phyloP scores from a whole-genome alignment of 2,888 invertebrate species.

The Melanargia galathea region DNA sequence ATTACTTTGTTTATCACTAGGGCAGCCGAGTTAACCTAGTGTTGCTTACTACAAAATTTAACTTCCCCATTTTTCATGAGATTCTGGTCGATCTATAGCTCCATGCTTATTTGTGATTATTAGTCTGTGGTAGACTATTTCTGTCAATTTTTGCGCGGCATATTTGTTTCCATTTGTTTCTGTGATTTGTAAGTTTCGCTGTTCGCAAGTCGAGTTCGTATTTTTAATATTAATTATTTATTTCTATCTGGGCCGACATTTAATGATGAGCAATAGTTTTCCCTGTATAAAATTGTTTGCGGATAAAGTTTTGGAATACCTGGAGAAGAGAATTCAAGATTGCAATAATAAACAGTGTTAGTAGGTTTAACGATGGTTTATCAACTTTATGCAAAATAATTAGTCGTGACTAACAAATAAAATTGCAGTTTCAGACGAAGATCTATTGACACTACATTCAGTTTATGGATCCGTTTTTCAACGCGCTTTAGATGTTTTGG shows the following conservation, averaged over 20 bases:
- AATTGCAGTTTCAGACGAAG: conserved; percentile 80
- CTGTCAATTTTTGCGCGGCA: too few relatives aligned
- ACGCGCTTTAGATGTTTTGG: conserved; percentile 84
- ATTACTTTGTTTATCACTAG: too few relatives aligned
- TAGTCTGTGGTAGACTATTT: neutral
- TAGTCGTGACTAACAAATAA: neutral
- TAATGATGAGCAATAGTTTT: conserved; percentile 8
- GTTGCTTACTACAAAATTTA: too few relatives aligned
- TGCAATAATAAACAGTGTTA: conserved; percentile 29
- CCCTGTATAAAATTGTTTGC: conserved; percentile 13
- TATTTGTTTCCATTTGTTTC: too few relatives aligned
- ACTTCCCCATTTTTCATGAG: too few relatives aligned
- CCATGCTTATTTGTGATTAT: neutral
- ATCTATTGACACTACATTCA: conserved; percentile 80
- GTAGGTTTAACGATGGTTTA: neutral
- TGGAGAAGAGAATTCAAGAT: conserved; percentile 27
- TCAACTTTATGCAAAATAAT: neutral
- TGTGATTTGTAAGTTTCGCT: too few relatives aligned
- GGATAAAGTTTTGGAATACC: conserved; percentile 23
- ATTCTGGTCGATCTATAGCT: too few relatives aligned
- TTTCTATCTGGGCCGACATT: neutral
- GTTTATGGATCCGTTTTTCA: conserved; percentile 83
- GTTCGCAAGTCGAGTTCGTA: too few relatives aligned
- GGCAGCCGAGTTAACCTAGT: too few relatives aligned
- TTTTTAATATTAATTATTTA: too few relatives aligned